Conservation (phyloP, 2,888 invertebrate genomes). For the Heliconius aoede region DNA sequence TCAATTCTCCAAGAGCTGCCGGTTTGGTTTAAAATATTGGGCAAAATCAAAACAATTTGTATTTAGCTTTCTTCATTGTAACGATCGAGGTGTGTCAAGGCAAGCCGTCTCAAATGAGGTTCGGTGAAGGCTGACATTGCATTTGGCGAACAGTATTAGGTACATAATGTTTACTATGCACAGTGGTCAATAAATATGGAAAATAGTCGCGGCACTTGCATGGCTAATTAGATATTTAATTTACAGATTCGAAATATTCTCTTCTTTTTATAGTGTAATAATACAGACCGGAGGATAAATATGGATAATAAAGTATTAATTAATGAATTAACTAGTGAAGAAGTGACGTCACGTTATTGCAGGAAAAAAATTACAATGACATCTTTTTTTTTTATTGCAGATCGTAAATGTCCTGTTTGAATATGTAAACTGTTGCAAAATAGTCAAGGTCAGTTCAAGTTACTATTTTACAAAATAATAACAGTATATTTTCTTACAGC, state of each 20-base stretch:
- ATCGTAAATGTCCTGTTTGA: neutral
- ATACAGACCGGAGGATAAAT: no score
- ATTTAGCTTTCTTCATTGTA: slow-evolving; percentile 44
- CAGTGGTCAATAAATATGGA: slow-evolving; percentile 3
- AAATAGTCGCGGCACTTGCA: neutral
- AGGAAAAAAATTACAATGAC: neutral
- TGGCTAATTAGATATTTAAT: neutral
- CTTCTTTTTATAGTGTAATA: neutral
- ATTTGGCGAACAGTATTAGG: slow-evolving; percentile 34
- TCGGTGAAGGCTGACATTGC: slow-evolving; percentile 47
- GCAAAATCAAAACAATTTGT: slow-evolving; percentile 24
- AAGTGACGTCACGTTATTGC: neutral
- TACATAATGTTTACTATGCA: slow-evolving; percentile 36
- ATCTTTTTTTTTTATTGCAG: neutral
- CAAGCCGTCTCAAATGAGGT: slow-evolving; percentile 44
- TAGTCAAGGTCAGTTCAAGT: no score
- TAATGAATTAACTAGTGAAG: no score
- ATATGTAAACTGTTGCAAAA: no score
- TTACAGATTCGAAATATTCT: slow-evolving; percentile 4
- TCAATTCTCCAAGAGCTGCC: slow-evolving; percentile 15
- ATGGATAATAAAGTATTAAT: no score
- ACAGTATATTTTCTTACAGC: neutral
- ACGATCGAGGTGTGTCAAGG: slow-evolving; percentile 50
- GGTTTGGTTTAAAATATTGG: slow-evolving; percentile 20
- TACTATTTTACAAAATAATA: neutral